Conservation (phyloP, 2,888 invertebrate genomes). For the Capitulum mitella region DNA sequence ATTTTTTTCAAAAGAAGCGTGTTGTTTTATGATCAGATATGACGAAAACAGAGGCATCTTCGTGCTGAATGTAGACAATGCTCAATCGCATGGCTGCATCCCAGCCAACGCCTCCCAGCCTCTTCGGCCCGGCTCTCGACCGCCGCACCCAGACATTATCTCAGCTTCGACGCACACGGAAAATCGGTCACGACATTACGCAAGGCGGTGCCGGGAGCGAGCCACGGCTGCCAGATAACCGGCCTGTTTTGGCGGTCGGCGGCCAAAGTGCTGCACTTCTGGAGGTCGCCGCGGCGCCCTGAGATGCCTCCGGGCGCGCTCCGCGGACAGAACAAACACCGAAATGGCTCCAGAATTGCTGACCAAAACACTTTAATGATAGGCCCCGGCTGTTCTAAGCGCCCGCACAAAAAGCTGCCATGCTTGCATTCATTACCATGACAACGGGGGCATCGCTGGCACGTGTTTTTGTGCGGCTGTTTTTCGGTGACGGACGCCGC, state of each 20-base stretch:
- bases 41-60: too few relatives aligned
- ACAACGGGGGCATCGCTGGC: background rate
- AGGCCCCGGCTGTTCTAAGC: background rate
- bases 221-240: background rate
- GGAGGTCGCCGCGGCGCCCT: background rate
- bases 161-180: too few relatives aligned
- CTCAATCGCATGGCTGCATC: too few relatives aligned
- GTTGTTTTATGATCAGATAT: too few relatives aligned
- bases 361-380: background rate
- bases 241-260: background rate
- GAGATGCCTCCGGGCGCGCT: background rate
- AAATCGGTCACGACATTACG: too few relatives aligned
- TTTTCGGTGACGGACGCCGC: background rate
- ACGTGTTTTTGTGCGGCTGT: conserved; percentile 1
- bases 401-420: background rate
- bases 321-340: conserved; percentile 1
- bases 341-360: background rate
- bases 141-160: too few relatives aligned
- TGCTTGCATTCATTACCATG: conserved; percentile 23
- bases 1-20: too few relatives aligned
- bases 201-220: too few relatives aligned
- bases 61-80: too few relatives aligned
- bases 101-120: too few relatives aligned
- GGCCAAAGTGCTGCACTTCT: background rate
- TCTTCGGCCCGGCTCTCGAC: too few relatives aligned